Evolutionary conservation across 1,140 invertebrate species (phyloP).

Genomic region (Venturia canescens): DNA sequence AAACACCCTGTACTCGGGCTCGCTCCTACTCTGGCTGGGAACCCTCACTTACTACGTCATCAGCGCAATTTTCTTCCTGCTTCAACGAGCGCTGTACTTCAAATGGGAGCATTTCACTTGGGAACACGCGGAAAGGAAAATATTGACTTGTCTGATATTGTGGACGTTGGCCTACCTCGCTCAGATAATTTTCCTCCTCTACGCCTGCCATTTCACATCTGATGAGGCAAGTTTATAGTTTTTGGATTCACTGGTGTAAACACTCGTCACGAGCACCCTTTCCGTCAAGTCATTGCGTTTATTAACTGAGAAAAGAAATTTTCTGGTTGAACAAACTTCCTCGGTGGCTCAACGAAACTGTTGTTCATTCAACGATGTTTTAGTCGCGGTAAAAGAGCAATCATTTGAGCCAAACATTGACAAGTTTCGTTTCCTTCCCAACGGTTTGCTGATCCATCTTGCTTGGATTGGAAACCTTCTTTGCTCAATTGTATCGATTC

Average conservation of each 20-base stretch:
- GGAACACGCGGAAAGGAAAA: conserved; percentile 30
- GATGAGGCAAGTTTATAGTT: conserved; percentile 60
- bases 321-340: too few relatives aligned
- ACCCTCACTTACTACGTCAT: conserved; percentile 66
- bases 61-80: conserved; percentile 64
- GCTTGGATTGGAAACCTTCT: too few relatives aligned
- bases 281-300: neutral
- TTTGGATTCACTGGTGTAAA: neutral
- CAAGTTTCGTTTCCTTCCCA: too few relatives aligned
- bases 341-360: too few relatives aligned
- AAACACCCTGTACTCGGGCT: conserved; percentile 61
- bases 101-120: too few relatives aligned
- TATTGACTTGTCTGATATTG: conserved; percentile 54
- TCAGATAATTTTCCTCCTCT: conserved; percentile 64
- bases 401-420: too few relatives aligned
- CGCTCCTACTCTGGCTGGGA: conserved; percentile 65
- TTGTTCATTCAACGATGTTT: too few relatives aligned
- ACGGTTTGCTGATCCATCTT: too few relatives aligned
- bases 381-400: too few relatives aligned
- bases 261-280: neutral
- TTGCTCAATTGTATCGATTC: too few relatives aligned
- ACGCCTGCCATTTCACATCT: conserved; percentile 63
- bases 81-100: conserved; percentile 45
- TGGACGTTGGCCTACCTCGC: conserved; percentile 62
- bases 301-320: too few relatives aligned